phyloP scores from a whole-genome alignment of 1,140 invertebrate genomes.

The Bathynomus jamesi region DNA sequence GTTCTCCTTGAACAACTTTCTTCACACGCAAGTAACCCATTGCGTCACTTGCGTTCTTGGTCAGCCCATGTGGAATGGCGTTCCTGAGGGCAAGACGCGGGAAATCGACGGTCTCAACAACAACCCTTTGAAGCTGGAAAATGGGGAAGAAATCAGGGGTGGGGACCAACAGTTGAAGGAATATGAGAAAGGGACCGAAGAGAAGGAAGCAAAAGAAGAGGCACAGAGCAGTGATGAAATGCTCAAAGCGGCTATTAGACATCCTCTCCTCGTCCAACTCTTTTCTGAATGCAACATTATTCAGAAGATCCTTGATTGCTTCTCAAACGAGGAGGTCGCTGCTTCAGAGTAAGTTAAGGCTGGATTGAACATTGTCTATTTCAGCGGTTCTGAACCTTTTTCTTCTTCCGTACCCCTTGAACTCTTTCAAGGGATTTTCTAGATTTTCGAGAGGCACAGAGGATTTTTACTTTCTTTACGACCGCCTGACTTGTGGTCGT shows the following conservation, averaged over 20 bases:
- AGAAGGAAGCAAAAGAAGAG: slow-evolving; percentile 43
- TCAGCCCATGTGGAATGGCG: not conserved
- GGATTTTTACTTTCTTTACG: no score
- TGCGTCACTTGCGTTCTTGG: slow-evolving; percentile 59
- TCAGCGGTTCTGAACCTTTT: no score
- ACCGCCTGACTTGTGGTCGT: no score
- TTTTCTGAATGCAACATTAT: not conserved
- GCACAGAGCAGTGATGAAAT: not conserved
- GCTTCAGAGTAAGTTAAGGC: not conserved
- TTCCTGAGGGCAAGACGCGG: slow-evolving; percentile 9
- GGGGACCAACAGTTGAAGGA: not conserved
- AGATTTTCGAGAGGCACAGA: no score
- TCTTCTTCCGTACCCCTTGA: no score
- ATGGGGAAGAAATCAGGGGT: slow-evolving; percentile 12
- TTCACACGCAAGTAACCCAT: slow-evolving; percentile 73
- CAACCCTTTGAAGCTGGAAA: slow-evolving; percentile 16
- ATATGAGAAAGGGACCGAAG: slow-evolving; percentile 41
- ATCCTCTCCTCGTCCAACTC: not conserved
- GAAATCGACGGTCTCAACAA: slow-evolving; percentile 12
- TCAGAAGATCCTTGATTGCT: not conserved
- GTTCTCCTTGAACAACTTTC: slow-evolving; percentile 79
- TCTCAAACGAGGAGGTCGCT: not conserved
- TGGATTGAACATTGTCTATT: not conserved
- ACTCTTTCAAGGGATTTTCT: no score
- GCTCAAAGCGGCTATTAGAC: not conserved